Evolutionary conservation across 2,113 vertebrate species (phyloP).

Genomic region (Dasyurus viverrinus): DNA sequence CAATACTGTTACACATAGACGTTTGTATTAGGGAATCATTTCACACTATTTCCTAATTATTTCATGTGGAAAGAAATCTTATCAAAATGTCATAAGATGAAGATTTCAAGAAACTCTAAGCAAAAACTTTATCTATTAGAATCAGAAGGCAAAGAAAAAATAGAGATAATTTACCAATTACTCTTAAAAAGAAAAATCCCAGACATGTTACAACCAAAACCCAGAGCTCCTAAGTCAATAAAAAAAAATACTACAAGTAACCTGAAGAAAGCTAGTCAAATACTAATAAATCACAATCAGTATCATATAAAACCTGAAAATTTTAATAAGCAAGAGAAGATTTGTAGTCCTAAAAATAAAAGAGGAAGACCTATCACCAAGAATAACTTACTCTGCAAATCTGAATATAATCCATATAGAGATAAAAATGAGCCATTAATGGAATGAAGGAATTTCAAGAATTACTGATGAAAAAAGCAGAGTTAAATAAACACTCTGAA

Average conservation of each 20-base stretch:
- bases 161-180: background rate
- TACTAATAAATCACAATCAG: background rate
- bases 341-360: background rate
- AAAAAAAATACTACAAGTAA: background rate
- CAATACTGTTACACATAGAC: background rate
- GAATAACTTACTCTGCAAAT: background rate
- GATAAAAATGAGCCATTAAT: background rate
- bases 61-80: background rate
- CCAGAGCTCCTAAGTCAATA: background rate
- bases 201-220: background rate
- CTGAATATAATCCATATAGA: background rate
- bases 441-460: background rate
- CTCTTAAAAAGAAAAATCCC: background rate
- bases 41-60: background rate
- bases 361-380: background rate
- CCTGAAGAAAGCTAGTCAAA: background rate
- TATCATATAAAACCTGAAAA: background rate
- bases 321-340: background rate
- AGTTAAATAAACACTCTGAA: background rate
- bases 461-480: background rate
- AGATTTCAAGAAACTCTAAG: background rate
- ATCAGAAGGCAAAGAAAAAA: background rate
- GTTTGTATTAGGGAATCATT: background rate
- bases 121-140: background rate
- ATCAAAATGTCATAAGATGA: background rate